Evolutionary conservation across 1,140 invertebrate genomes (phyloP).

Genomic region (Drosophila tsacasi): DNA sequence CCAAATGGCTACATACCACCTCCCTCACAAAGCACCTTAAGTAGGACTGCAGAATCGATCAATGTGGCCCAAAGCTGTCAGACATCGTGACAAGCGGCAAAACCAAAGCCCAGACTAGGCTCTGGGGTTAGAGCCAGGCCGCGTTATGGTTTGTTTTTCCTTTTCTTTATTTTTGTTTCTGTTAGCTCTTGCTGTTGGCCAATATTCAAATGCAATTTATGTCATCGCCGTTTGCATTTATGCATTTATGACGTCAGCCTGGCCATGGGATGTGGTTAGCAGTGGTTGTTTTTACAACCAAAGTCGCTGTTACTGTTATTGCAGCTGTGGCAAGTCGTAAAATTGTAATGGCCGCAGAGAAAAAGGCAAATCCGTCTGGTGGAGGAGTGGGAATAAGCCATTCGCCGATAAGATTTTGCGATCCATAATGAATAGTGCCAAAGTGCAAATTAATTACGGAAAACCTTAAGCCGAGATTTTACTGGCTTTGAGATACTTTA

Average conservation of each 20-base stretch:
- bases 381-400: conserved; percentile 51
- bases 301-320: conserved; percentile 46
- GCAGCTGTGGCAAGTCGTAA: conserved; percentile 56
- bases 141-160: conserved; percentile 50
- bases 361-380: conserved; percentile 4
- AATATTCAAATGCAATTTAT: conserved; percentile 83
- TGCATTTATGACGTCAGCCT: conserved; percentile 75
- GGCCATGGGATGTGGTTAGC: conserved; percentile 70
- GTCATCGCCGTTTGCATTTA: conserved; percentile 72
- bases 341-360: conserved; percentile 44
- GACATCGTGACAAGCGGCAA: conserved; percentile 64
- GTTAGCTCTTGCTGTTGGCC: conserved; percentile 60
- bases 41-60: conserved; percentile 47
- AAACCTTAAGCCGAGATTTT: conserved; percentile 21
- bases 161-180: conserved; percentile 6
- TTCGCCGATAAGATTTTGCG: conserved; percentile 40
- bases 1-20: background rate
- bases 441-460: conserved; percentile 50
- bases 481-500: conserved; percentile 17
- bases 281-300: conserved; percentile 22
- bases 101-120: conserved; percentile 30
- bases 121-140: conserved; percentile 21
- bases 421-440: conserved; percentile 39
- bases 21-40: background rate
- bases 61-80: conserved; percentile 47